A percentile compares a stretch with the other conserved stretches of the same genome.
These are phyloP conservation scores for Pseudochirops cupreus DNA, from an alignment of 2,797 vertebrate genomes.

Conservation along the genomic window DNA sequence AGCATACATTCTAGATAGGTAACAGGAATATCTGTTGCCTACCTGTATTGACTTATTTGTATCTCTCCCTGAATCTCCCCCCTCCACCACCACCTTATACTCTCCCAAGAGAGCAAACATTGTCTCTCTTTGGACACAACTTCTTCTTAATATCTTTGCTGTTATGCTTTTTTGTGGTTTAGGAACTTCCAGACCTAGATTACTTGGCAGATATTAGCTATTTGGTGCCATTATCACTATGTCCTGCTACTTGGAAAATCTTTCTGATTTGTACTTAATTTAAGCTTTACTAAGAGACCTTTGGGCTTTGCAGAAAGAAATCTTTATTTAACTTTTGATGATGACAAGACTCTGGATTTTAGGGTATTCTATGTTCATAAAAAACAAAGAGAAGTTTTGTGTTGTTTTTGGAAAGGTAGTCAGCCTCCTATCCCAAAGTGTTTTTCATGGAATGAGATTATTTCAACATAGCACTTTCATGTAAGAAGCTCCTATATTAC, in stretches of 20 bases:
- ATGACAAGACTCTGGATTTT: not conserved
- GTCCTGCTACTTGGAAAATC: not conserved
- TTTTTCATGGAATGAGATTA: not conserved
- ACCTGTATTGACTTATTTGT: not conserved
- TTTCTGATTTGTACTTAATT: slow-evolving; percentile 1
- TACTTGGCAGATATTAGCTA: not conserved
- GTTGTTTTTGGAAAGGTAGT: not conserved
- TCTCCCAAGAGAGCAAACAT: not conserved
- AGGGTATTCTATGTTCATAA: not conserved
- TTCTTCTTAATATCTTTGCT: not conserved
- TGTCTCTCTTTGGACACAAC: not conserved
- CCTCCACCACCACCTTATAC: not conserved
- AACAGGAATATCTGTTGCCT: slow-evolving; percentile 13
- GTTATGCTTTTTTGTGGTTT: not conserved
- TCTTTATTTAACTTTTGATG: slow-evolving; percentile 7
- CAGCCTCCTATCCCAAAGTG: not conserved
- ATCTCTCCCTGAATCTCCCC: not conserved
- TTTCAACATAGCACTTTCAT: not conserved
- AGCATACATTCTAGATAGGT: not conserved
- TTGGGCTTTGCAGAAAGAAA: slow-evolving; percentile 33
- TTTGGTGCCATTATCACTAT: not conserved
- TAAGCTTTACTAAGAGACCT: slow-evolving; percentile 16
- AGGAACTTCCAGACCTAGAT: not conserved
- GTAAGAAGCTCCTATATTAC: not conserved
- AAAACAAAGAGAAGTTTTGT: not conserved